Base-by-base conservation (phyloP, 2,113 vertebrate genomes). In the Ursus arctos region DNA sequence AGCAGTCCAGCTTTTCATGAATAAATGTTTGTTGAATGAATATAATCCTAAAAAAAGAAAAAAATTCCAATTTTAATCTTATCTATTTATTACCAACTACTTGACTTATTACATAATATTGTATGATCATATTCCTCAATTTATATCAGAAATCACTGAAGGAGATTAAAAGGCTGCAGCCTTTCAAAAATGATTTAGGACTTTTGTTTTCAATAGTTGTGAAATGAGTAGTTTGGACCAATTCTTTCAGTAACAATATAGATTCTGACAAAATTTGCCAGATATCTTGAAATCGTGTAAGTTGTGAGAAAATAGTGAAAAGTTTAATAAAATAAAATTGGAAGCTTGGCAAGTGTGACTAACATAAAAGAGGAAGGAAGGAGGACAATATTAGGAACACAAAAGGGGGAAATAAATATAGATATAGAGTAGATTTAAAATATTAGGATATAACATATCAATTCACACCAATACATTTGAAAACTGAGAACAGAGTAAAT, bases 1-100 rank as follows among this genome's bases (percentile, higher is more conserved):
- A 69, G 14, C 40, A 63, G 14, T 90, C 47, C 83, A 31, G 7
- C 24, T 59, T 84, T 96, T 67, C 43, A 47, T 72, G 33, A 86
- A 90, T 40, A 90, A 94, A 63, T 89, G 9, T 43, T 90, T 93
- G n/a, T 63, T 82, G 74, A 89, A 55, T 74, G 12, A 65, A 71
- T 94, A 4, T 71, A 71, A 80, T 79, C 40, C 12, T 71, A 79
- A 12, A 67, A 67, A 65, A 16, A 69, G 7, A 65, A 59, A 67
- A 67, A 63, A 65, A 51, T 21, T 14, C 22, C 14, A 40, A 53
- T 69, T 93, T 81, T 86, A 79, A 40, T 59, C 24, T 57, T 74
- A 91, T 55, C 55, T 86, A 24, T 14, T 49, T 88, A 82, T 81
- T 94, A 89, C 2, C 7, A 79, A 65, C 53, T 24, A 69, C 7